Evolutionary conservation across 2,888 invertebrate genomes (phyloP).

Genomic region (Epinotia bilunana): DNA sequence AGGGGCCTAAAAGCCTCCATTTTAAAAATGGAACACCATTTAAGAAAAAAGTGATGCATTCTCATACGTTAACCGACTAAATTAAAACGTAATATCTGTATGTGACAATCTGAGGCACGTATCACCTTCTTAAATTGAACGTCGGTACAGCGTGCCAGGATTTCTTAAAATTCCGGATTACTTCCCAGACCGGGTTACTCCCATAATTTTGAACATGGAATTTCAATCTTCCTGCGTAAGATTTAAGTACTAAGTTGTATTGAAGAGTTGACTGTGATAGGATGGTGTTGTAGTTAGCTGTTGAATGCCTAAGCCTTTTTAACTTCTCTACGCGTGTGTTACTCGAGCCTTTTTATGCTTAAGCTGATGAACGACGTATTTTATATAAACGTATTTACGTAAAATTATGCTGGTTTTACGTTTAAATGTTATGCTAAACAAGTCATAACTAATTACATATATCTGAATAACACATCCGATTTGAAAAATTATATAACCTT

Average conservation of each 20-base stretch:
- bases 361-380: slow-evolving; percentile 23
- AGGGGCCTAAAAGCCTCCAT: slow-evolving; percentile 36
- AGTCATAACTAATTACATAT: too few species aligned
- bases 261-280: neutral
- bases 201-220: neutral
- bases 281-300: neutral
- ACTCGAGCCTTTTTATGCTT: slow-evolving; percentile 9
- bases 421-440: too few species aligned
- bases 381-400: slow-evolving; percentile 5
- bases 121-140: neutral
- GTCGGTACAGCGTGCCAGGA: slow-evolving; percentile 21
- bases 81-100: slow-evolving; percentile 1
- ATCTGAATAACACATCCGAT: too few species aligned
- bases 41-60: slow-evolving; percentile 37
- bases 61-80: slow-evolving; percentile 18
- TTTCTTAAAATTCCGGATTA: slow-evolving; percentile 16
- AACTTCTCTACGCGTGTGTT: slow-evolving; percentile 34
- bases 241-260: neutral
- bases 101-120: neutral
- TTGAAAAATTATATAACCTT: too few species aligned
- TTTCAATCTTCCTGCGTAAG: neutral
- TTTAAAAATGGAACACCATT: slow-evolving; percentile 41
- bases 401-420: neutral
- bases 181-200: neutral
- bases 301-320: slow-evolving; percentile 35